Evolutionary conservation across 2,888 invertebrate species (phyloP).

Genomic region (Sipha maydis): DNA sequence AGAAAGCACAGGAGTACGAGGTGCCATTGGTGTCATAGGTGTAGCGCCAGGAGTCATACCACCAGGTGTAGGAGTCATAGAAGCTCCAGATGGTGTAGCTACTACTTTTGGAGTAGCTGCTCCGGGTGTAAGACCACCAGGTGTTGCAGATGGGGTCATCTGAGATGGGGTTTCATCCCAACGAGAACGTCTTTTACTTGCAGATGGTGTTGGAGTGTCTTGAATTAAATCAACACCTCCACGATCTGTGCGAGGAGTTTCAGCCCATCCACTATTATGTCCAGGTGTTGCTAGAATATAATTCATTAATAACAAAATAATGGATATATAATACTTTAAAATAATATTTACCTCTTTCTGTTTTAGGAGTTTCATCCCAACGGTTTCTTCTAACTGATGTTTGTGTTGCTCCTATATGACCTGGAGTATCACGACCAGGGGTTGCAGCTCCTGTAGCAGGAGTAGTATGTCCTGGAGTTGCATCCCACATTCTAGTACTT

Average conservation of each 20-base stretch:
- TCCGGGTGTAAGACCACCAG: slow-evolving; percentile 72
- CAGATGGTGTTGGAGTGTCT: slow-evolving; percentile 87
- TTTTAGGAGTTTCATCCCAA: slow-evolving; percentile 99
- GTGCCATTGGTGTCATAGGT: slow-evolving; percentile 64
- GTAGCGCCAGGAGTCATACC: slow-evolving; percentile 71
- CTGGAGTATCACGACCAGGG: slow-evolving; percentile 84
- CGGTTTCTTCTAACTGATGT: slow-evolving; percentile 86
- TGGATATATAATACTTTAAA: background rate
- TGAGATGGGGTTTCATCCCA: slow-evolving; percentile 97
- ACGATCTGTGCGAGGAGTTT: slow-evolving; percentile 96
- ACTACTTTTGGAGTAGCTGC: slow-evolving; percentile 62
- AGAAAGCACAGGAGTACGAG: slow-evolving; percentile 67
- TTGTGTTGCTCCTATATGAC: slow-evolving; percentile 75
- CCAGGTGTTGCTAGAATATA: slow-evolving; percentile 85
- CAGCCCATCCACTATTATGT: slow-evolving; percentile 95
- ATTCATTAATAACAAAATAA: background rate
- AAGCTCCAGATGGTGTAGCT: slow-evolving; percentile 66
- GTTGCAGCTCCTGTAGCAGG: slow-evolving; percentile 79
- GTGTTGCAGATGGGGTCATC: slow-evolving; percentile 67
- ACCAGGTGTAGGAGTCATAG: slow-evolving; percentile 68
- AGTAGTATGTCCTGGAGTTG: slow-evolving; percentile 93
- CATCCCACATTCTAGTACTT: slow-evolving; percentile 94
- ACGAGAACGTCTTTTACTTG: slow-evolving; percentile 93
- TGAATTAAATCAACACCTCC: slow-evolving; percentile 78
- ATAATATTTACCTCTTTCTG: slow-evolving; percentile 78